These are phyloP conservation scores for Halcyon senegalensis DNA, from an alignment of 2,113 vertebrate genomes.

Conservation along the genomic window DNA sequence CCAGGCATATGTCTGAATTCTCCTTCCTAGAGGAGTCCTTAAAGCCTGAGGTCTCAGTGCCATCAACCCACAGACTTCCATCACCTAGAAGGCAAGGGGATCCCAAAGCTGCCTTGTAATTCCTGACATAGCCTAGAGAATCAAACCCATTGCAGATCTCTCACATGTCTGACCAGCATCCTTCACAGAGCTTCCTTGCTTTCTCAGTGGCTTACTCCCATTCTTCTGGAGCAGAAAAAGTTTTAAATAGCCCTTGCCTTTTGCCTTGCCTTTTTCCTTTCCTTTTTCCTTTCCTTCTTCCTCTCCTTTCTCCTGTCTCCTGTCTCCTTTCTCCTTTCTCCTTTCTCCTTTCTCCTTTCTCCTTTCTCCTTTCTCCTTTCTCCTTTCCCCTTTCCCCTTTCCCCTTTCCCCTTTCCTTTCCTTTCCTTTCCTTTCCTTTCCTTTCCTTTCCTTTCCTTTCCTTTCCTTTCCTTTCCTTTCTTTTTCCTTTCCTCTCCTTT, in stretches of 20 bases:
- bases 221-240: not conserved
- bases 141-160: not conserved
- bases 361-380: not conserved
- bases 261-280: not conserved
- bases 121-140: not conserved
- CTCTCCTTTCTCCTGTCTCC: too few relatives aligned
- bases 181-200: not conserved
- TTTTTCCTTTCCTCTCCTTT: too few relatives aligned
- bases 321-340: too few relatives aligned
- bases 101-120: not conserved
- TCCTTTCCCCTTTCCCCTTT: not conserved
- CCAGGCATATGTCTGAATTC: not conserved
- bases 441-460: too few relatives aligned
- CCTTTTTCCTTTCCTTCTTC: too few relatives aligned
- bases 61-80: not conserved
- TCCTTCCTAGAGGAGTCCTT: not conserved
- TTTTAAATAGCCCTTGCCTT: not conserved
- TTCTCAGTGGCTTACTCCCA: not conserved
- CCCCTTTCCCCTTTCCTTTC: too few relatives aligned
- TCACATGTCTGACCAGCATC: not conserved
- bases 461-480: too few relatives aligned
- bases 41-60: not conserved
- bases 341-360: too few relatives aligned
- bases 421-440: too few relatives aligned
- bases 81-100: not conserved